These are phyloP conservation scores for Proterorhinus semilunaris DNA, from an alignment of 2,113 vertebrate genomes.

Conservation along the genomic window DNA sequence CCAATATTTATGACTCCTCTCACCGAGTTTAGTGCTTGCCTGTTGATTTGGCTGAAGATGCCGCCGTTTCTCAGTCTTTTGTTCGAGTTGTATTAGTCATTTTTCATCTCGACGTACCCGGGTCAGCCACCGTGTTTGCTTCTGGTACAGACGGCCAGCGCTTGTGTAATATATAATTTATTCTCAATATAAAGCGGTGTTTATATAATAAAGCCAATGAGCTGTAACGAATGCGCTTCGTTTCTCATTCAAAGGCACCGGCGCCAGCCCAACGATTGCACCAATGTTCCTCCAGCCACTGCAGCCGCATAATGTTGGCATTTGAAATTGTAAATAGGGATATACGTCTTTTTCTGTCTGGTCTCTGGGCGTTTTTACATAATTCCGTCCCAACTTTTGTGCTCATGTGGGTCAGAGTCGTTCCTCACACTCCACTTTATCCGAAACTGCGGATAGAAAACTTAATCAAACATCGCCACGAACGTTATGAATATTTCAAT, in stretches of 20 bases:
- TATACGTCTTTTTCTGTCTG: constrained; percentile 9
- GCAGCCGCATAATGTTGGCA: constrained; percentile 4
- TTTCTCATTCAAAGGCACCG: background rate
- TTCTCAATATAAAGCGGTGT: background rate
- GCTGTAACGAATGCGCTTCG: background rate
- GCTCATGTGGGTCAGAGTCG: constrained; percentile 25
- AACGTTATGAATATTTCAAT: constrained; percentile 47
- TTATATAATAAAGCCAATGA: background rate
- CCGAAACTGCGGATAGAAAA: constrained; percentile 37
- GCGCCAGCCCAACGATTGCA: background rate
- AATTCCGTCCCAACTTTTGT: constrained; percentile 6
- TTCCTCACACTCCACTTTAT: constrained; percentile 42
- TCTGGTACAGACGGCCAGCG: too few species aligned
- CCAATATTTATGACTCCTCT: too few species aligned
- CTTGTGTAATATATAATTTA: too few species aligned
- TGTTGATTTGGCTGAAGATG: too few species aligned
- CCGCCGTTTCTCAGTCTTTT: too few species aligned
- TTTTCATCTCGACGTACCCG: too few species aligned
- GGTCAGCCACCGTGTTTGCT: too few species aligned
- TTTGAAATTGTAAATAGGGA: constrained; percentile 9
- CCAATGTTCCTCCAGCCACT: background rate
- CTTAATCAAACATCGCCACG: constrained; percentile 13
- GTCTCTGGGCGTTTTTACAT: background rate
- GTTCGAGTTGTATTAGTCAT: too few species aligned
- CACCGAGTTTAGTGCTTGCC: too few species aligned